A percentile compares a stretch with the other conserved stretches of the same genome.
These are phyloP conservation scores for Dichetophora obliterata DNA, from an alignment of 2,888 invertebrate species.

Conservation along the genomic window DNA sequence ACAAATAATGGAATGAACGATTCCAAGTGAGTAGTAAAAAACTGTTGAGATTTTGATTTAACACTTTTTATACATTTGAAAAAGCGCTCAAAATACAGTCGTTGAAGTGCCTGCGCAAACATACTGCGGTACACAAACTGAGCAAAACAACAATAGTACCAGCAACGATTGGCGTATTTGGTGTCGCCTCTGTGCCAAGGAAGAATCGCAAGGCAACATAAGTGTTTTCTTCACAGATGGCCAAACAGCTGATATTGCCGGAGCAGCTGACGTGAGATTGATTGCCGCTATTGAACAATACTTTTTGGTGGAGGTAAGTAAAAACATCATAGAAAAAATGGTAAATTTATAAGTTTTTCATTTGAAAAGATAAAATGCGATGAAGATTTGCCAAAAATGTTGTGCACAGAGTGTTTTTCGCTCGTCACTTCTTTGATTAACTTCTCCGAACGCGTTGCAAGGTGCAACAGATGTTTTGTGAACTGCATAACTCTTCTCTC, in stretches of 20 bases:
- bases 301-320: constrained; percentile 58
- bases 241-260: background rate
- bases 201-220: constrained; percentile 56
- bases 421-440: constrained; percentile 58
- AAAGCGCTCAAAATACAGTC: too few species aligned
- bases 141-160: background rate
- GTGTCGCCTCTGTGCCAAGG: constrained; percentile 62
- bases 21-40: too few species aligned
- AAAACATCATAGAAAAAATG: background rate
- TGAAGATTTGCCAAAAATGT: constrained; percentile 59
- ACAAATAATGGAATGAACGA: too few species aligned
- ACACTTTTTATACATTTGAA: too few species aligned
- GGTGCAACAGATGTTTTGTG: constrained; percentile 62
- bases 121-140: too few species aligned
- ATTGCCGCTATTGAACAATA: constrained; percentile 61
- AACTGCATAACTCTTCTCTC: constrained; percentile 49
- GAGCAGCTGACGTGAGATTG: constrained; percentile 49
- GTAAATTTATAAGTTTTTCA: background rate
- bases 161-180: constrained; percentile 54
- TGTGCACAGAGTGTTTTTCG: constrained; percentile 61
- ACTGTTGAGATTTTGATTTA: too few species aligned
- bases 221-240: constrained; percentile 55
- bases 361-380: constrained; percentile 55
- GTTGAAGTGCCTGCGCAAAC: too few species aligned
- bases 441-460: constrained; percentile 62